Evolutionary conservation across 2,797 vertebrate genomes (phyloP).

Genomic region (Sardinella longiceps): DNA sequence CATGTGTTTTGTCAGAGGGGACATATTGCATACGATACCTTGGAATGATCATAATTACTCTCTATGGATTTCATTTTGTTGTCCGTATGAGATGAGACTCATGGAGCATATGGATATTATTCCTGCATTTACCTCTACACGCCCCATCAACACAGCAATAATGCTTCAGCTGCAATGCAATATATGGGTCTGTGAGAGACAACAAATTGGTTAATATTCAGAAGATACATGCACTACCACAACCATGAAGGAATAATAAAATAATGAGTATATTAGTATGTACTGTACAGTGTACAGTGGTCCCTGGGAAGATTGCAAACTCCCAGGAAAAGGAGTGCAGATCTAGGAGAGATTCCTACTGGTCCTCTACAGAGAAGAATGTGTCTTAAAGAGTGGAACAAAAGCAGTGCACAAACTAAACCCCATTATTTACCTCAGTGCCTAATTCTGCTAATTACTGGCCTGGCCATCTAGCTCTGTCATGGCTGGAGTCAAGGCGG

Average conservation of each 20-base stretch:
- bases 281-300: background rate
- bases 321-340: background rate
- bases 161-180: background rate
- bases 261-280: background rate
- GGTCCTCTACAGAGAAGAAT: background rate
- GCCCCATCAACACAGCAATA: background rate
- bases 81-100: background rate
- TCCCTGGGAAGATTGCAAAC: too few relatives aligned
- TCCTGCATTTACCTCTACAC: background rate
- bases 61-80: background rate
- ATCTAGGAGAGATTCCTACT: background rate
- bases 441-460: conserved; percentile 54
- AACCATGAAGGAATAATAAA: background rate
- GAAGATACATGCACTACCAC: background rate
- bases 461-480: conserved; percentile 47
- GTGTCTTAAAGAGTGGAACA: conserved; percentile 36
- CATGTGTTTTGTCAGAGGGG: background rate
- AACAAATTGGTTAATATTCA: background rate
- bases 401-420: conserved; percentile 45
- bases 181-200: background rate
- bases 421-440: conserved; percentile 55
- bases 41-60: background rate
- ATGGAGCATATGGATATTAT: background rate
- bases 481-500: conserved; percentile 45
- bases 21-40: background rate